Evolutionary conservation across 2,797 vertebrate species (phyloP), one percentile per base, ranked within the genome.

Genomic region (Glyptemys insculpta): DNA sequence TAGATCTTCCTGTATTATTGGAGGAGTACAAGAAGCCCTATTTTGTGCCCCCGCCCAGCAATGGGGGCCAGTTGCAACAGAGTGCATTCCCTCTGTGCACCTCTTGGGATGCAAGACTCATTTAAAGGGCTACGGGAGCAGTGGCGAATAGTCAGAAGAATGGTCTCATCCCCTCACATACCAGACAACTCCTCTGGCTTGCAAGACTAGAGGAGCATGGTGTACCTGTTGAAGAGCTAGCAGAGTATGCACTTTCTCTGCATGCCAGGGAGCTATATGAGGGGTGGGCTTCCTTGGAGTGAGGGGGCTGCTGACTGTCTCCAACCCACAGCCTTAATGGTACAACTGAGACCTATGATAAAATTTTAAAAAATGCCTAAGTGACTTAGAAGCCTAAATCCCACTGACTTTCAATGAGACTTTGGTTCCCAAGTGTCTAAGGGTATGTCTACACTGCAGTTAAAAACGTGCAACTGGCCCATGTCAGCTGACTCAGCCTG

Each of bases 161-260:
- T 91, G 90, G n/a, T 85, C 90, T 14, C 53, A 2, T 86, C 49
- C 83, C 12, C 29, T 94, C 21, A 81, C 25, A 44, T 49, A 81
- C 31, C 52, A 91, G 3, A 5, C 12, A 41, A 53, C 15, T 83
- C n/a, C 76, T 89, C 53, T 18, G 18, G 4, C 12, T 7, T 83
- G 37, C 2, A 44, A 9, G 1, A 1, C 44, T 27, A 27, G 53
- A 4, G 21, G 74, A 74, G 12, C 27, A 83, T 53, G 25, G 8
- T 57, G 23, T 2, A 7, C 56, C 80, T 91, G 5, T 54, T 89
- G 78, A 12, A 83, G 31, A 15, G 5, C 1, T 85, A 44, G 52
- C 37, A 37, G n/a, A 68, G n/a, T 19, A 37, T 37, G 9, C 8
- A 44, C 23, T 54, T 91, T 49, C 12, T 95, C 82, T 89, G 31